phyloP scores from a whole-genome alignment of 2,888 invertebrate genomes.

The Tachina fera region DNA sequence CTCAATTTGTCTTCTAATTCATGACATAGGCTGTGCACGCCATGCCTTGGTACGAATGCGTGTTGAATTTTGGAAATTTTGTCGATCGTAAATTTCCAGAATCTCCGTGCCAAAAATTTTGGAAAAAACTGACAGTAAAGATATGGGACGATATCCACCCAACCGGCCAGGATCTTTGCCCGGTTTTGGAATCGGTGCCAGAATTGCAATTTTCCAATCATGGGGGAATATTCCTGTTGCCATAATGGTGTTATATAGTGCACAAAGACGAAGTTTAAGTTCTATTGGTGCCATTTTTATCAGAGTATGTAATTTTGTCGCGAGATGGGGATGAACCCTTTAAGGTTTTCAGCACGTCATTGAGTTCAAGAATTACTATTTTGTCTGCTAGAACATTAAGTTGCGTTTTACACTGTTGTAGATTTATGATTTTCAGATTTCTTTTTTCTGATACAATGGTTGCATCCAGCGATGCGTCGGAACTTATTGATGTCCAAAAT shows the following conservation, averaged over 20 bases:
- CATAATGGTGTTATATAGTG: background rate
- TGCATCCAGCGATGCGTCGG: slow-evolving; percentile 7
- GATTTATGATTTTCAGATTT: background rate
- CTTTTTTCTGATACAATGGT: background rate
- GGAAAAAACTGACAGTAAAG: background rate
- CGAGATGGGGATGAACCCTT: background rate
- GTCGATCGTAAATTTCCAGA: background rate
- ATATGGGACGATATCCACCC: slow-evolving; percentile 2
- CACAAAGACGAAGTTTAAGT: background rate
- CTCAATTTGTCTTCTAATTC: background rate
- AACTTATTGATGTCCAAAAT: slow-evolving; percentile 39
- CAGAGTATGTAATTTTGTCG: slow-evolving; percentile 4
- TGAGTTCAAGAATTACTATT: background rate
- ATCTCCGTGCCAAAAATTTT: too few species aligned
- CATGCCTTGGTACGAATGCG: slow-evolving; percentile 9
- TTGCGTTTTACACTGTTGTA: background rate
- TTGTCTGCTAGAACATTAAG: background rate
- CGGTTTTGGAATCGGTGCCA: slow-evolving; percentile 11
- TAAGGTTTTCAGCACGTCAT: background rate
- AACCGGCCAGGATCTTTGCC: background rate
- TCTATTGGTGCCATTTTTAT: background rate
- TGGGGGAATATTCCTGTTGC: background rate
- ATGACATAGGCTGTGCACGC: slow-evolving; percentile 8
- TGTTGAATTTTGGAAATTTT: slow-evolving; percentile 13
- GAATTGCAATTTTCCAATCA: slow-evolving; percentile 27